phyloP scores from a whole-genome alignment of 1,140 invertebrate genomes.

The Drosophila parvula region DNA sequence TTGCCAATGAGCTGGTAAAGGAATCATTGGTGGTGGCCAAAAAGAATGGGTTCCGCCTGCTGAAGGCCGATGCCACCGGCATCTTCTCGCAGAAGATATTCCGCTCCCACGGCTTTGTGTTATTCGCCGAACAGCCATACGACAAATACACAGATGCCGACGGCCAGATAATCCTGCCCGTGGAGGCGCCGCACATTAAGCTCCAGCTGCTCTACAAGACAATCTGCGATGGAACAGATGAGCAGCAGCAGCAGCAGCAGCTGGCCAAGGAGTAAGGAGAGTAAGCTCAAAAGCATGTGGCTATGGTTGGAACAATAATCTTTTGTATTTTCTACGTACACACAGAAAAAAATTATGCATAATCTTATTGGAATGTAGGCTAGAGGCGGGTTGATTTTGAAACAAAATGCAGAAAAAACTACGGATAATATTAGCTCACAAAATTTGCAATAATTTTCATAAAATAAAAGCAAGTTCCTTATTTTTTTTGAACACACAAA shows the following conservation, averaged over 20 bases:
- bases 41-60: conserved; percentile 88
- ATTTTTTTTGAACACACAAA: not conserved
- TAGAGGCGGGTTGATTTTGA: conserved; percentile 7
- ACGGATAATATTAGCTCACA: not conserved
- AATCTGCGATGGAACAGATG: conserved; percentile 23
- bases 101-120: conserved; percentile 87
- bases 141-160: conserved; percentile 87
- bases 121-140: conserved; percentile 88
- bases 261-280: conserved; percentile 1
- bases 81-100: conserved; percentile 90
- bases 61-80: conserved; percentile 92
- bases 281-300: too few species aligned
- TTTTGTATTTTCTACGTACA: conserved; percentile 40
- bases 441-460: too few species aligned
- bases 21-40: conserved; percentile 88
- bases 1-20: conserved; percentile 89
- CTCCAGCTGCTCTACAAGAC: conserved; percentile 86
- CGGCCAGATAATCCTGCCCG: conserved; percentile 86
- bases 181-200: conserved; percentile 86
- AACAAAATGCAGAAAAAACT: not conserved
- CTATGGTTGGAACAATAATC: conserved; percentile 29
- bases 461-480: too few species aligned
- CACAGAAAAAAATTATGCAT: conserved; percentile 3
- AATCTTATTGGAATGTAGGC: conserved; percentile 33
- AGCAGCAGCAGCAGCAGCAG: not conserved